Conservation (phyloP, 1,140 invertebrate genomes). For the Nephila pilipes region DNA sequence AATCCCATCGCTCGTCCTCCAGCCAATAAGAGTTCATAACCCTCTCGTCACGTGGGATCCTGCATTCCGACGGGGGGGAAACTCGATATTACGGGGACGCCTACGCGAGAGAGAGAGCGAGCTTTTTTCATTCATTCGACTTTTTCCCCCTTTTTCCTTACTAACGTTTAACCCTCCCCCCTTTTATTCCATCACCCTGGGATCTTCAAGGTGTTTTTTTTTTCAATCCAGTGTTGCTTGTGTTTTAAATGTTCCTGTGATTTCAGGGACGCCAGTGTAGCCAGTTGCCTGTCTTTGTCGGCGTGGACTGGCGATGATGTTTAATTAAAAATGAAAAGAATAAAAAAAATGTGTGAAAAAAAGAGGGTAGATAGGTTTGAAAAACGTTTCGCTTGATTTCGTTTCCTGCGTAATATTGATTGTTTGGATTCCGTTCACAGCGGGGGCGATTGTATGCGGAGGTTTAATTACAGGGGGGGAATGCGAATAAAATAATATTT, state of each 20-base stretch:
- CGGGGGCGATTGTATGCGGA: background rate
- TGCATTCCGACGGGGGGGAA: conserved; percentile 67
- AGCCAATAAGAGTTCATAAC: conserved; percentile 74
- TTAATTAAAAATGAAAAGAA: background rate
- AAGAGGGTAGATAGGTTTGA: background rate
- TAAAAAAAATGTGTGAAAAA: background rate
- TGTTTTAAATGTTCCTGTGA: conserved; percentile 51
- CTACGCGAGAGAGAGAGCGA: conserved; percentile 48
- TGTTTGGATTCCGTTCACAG: background rate
- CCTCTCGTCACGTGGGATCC: conserved; percentile 73
- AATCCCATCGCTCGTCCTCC: conserved; percentile 65
- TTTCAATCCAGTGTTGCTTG: background rate
- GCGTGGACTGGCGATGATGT: background rate
- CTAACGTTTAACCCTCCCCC: background rate
- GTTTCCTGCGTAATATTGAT: conserved; percentile 35
- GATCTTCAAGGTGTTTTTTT: conserved; percentile 43
- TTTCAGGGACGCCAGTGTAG: conserved; percentile 56
- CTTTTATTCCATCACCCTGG: background rate
- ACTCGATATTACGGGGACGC: conserved; percentile 66
- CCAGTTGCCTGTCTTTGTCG: conserved; percentile 21
- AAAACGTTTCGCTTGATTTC: conserved; percentile 1
- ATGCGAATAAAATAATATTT: background rate
- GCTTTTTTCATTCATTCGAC: conserved; percentile 17
- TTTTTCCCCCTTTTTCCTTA: background rate
- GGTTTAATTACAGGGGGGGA: conserved; percentile 14